These are phyloP conservation scores for Drosophila tropicalis DNA, from an alignment of 1,140 invertebrate genomes.

Conservation along the genomic window DNA sequence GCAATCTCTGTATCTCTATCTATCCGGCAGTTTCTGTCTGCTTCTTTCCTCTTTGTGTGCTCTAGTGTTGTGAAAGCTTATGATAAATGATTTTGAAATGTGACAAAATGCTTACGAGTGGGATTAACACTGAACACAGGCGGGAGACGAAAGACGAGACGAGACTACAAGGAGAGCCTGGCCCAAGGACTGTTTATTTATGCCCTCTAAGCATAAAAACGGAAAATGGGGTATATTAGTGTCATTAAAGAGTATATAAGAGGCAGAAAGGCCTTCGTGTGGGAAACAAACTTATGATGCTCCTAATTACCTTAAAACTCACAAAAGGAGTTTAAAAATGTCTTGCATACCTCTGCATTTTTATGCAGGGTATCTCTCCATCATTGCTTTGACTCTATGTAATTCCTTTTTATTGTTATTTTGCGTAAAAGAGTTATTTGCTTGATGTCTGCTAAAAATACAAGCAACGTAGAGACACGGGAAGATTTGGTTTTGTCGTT, in stretches of 20 bases:
- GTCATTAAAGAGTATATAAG: neutral
- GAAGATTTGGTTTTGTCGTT: slow-evolving; percentile 43
- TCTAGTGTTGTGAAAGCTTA: slow-evolving; percentile 73
- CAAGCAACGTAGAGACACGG: neutral
- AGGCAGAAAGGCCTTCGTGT: too few relatives aligned
- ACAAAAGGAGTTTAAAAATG: too few relatives aligned
- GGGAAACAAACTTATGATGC: too few relatives aligned
- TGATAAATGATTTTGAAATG: slow-evolving; percentile 82
- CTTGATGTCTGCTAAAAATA: neutral
- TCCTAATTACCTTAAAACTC: too few relatives aligned
- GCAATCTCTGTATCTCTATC: neutral
- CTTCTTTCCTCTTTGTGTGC: slow-evolving; percentile 4
- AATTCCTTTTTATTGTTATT: slow-evolving; percentile 16
- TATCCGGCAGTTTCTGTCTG: slow-evolving; percentile 1
- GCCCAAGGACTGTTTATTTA: slow-evolving; percentile 27
- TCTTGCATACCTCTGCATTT: too few relatives aligned
- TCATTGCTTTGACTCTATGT: slow-evolving; percentile 15
- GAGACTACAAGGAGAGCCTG: slow-evolving; percentile 36
- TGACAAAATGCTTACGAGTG: slow-evolving; percentile 81
- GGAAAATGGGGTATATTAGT: neutral
- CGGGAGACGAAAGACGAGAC: slow-evolving; percentile 19
- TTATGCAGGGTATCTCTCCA: neutral
- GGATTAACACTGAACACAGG: slow-evolving; percentile 59
- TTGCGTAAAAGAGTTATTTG: slow-evolving; percentile 54
- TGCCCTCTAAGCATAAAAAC: neutral